Base-by-base conservation (phyloP, 2,888 invertebrate genomes). In the Ormyrus thymus region DNA sequence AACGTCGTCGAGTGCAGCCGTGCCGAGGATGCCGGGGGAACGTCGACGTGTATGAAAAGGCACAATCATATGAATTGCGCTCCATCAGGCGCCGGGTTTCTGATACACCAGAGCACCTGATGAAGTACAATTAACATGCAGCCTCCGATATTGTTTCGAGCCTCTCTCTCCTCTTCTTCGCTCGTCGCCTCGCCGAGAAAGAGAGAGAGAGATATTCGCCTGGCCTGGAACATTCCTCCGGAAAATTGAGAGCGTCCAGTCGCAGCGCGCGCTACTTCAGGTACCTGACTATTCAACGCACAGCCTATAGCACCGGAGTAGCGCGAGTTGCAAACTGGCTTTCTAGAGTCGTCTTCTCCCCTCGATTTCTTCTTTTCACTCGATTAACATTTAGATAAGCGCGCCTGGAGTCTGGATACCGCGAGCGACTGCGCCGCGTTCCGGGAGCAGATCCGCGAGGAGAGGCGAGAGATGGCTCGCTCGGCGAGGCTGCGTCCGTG, bases 101-200 rank as follows among this genome's bases (percentile, higher is more conserved):
- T 89, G 91, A 91, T 92, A 92, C 94, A 96, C 97, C 97, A 97
- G 97, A 97, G 97, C 97, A 97, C 97, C 97, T 97, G 97, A 97
- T 97, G 97, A 97, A 97, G 97, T 97, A 97, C 97, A 97, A 97
- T 97, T 95, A 95, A 95, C 96, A 96, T 96, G 95, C 94, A 95
- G 95, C 95, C 94, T 87, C 85, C 75, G 48, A 61, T 73, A 10
- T 58, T 48, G n/a, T 75, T 51, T 59, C 59, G 50, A 59, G 7
- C n/a, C n/a, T n/a, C n/a, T n/a, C n/a, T 55, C 62, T 64, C 66
- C 45, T 53, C 58, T 72, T 51, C 66, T 65, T 75, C 65, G 66
- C 46, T 78, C n/a, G 8, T 48, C n/a, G 7, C 7, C 1, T 8
- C 10, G 4, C n/a, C n/a, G n/a, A n/a, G n/a, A n/a, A n/a, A n/a